Base-by-base conservation (phyloP, 2,113 vertebrate genomes). In the Empidonax alnorum region DNA sequence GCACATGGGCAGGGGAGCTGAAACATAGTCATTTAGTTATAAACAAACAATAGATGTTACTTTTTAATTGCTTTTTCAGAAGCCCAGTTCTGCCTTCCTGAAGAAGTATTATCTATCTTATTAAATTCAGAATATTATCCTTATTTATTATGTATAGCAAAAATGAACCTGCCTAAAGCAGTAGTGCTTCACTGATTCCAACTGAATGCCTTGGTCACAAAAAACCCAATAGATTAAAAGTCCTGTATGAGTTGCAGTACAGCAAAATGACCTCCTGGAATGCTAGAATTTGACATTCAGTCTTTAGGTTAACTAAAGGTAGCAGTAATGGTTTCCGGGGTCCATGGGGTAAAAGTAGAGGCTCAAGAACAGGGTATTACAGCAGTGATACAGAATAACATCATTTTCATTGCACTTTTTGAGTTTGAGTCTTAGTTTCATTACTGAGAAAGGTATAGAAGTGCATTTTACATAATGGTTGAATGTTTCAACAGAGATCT, bases 31-130 rank as follows among this genome's bases (percentile, higher is more conserved):
- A 59, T 79, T 76, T 90, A 59, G 59, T 90, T 94, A 78, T 56
- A 88, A 95, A 79, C 84, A 93, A 96, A 95, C 85, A 91, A 83
- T 80, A 71, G 75, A 81, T 65, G 41, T 56, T 92, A 61, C 68
- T 88, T 95, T 94, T 84, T 84, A 93, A 95, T 90, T 95, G 75
- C 72, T 90, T 95, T 92, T 92, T 84, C 44, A 81, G 65, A 90
- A 77, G 49, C 52, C 37, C 7, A 30, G 0, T 83, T 85, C 82
- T 81, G 44, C 63, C 65, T 86, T 81, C 52, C 52, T 56, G 59
- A 74, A 79, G 61, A 81, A 69, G 31, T 35, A 47, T 81, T 91
- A 61, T 58, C 41, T 69, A 10, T 78, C 50, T 77, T 84, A 47
- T 18, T 22, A 61, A 91, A 63, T 91, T 59, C 15, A 24, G 68